Evolutionary conservation across 2,113 vertebrate species (phyloP), one percentile per base, ranked within the genome.

Genomic region (Arothron firmamentum): DNA sequence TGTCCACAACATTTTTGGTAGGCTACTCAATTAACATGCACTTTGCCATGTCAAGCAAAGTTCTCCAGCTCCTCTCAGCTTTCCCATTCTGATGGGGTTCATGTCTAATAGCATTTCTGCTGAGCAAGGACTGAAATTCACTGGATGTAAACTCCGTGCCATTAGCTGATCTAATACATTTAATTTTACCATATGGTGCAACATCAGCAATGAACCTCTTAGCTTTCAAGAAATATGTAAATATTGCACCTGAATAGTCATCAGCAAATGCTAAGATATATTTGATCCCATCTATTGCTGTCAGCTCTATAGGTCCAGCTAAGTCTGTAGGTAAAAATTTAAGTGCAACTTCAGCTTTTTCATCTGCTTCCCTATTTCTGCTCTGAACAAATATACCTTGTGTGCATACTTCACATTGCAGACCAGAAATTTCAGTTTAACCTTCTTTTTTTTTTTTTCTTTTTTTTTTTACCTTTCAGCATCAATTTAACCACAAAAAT

Each of bases 21-120:
- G 38, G 1, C 5, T 1, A 54, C 41, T 63, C 61, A 28, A 46
- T 16, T 45, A 63, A 8, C 50, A 53, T 63, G 10, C 61, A 63
- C 10, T 41, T 63, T 9, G 28, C 61, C 61, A 63, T 63, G 5
- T 63, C 41, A 53, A 54, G 17, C 10, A 50, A n/a, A 20, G 48
- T 50, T n/a, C n/a, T 9, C 48, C 48, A 50, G 48, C 48, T n/a
- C n/a, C 48, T 50, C n/a, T 50, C 48, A 19, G 19, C 48, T 9
- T n/a, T 50, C n/a, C n/a, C 48, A 19, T 50, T 50, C n/a, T 50
- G 48, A 19, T 50, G 48, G 19, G 18, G 48, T 50, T 50, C 48
- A 19, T 50, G 48, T 50, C n/a, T 50, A n/a, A 50, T 50, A 6
- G 2, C 19, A 20, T 50, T 47, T 19, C 19, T 20, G 7, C 48